Evolutionary conservation across 2,113 vertebrate species (phyloP).

Genomic region (Sceloporus tristichus): DNA sequence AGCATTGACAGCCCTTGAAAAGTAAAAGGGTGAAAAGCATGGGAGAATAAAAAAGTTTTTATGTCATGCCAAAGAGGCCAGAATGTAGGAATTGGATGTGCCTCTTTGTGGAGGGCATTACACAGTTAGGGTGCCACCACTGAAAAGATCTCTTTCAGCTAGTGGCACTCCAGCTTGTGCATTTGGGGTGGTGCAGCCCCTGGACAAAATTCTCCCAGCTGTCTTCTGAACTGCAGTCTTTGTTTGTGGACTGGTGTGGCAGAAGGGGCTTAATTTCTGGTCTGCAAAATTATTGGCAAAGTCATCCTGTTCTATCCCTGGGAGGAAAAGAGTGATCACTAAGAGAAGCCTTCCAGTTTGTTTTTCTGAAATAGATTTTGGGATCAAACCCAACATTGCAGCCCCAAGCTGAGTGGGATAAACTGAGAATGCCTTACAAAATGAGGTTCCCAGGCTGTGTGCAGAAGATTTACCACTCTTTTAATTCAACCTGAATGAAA

Average conservation of each 20-base stretch:
- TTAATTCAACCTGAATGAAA: slow-evolving; percentile 77
- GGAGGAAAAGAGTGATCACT: not conserved
- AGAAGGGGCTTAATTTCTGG: no score
- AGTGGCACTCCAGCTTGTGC: no score
- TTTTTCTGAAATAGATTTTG: slow-evolving; percentile 61
- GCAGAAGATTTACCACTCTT: slow-evolving; percentile 69
- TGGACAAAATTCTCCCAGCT: not conserved
- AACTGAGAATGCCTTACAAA: slow-evolving; percentile 39
- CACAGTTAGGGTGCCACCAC: not conserved
- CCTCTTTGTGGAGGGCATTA: not conserved
- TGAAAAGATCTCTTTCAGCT: no score
- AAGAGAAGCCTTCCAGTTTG: slow-evolving; percentile 35
- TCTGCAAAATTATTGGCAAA: not conserved
- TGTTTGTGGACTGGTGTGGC: not conserved
- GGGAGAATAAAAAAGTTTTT: not conserved
- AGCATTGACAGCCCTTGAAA: not conserved
- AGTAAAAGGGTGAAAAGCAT: not conserved
- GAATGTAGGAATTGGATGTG: not conserved
- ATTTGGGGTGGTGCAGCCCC: no score
- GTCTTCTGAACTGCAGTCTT: not conserved
- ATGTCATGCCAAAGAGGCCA: not conserved
- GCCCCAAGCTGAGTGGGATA: slow-evolving; percentile 48
- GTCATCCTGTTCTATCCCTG: not conserved
- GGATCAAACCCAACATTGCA: slow-evolving; percentile 33
- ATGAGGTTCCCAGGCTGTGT: slow-evolving; percentile 51